Evolutionary conservation across 2,113 vertebrate species (phyloP), one percentile per base, ranked within the genome.

Genomic region (Amphilophus citrinellus): DNA sequence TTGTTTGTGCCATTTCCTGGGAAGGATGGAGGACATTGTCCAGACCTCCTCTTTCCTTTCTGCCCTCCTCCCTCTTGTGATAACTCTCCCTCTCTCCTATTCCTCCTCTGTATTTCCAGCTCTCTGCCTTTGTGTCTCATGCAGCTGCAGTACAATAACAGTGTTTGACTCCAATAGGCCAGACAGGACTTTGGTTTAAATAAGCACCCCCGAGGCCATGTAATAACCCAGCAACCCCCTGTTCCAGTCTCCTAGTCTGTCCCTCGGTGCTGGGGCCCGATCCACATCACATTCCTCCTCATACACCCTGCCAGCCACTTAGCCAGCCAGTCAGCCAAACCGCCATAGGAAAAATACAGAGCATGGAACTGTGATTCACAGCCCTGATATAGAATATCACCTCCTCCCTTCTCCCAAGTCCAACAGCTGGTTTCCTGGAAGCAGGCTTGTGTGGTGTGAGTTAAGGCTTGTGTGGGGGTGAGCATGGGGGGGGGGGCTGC

Each of bases 361-460:
- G 93, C 92, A 92, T 91, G 93, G 93, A 95, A 89, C 93, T 86
- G 91, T 95, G 95, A 96, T 93, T 95, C 95, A 96, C 89, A 92
- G 88, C 82, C 91, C 93, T 94, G 94, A 95, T 94, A 95, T 94
- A 95, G 91, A 92, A 93, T 89, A 92, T 87, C 93, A 90, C 91
- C 92, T 87, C 92, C 91, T 89, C 92, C 91, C 84, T 80, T 88
- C 80, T 86, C 90, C 86, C 20, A 71, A 68, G 59, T 84, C 88
- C 88, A 94, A 95, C 94, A 95, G 94, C 94, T 95, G 95, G 92
- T 93, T 95, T 95, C 94, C 94, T 94, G 93, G 94, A 95, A 94
- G 86, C 86, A 84, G 86, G 88, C 84, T 84, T 81, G 83, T 90
- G 89, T 14, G 79, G 84, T 86, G 91, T 87, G 91, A 89, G 89